Percentiles rank a stretch among this genome's conserved stretches.
phyloP scores from a whole-genome alignment of 2,888 invertebrate genomes.

The Adela reaumurella region DNA sequence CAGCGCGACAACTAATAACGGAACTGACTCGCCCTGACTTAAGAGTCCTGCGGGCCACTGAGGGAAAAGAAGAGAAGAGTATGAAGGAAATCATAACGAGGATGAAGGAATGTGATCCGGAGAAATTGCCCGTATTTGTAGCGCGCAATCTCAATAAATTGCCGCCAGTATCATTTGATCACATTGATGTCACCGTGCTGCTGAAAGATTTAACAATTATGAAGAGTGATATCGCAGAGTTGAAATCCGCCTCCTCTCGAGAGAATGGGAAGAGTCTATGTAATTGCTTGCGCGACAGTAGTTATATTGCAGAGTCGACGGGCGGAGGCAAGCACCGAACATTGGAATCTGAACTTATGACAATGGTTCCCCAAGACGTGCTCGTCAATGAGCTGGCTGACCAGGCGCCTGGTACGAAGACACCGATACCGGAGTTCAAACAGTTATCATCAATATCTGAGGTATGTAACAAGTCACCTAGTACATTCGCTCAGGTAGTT shows the following conservation, averaged over 20 bases:
- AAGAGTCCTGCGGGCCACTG: neutral
- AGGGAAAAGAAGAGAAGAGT: neutral
- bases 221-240: neutral
- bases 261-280: neutral
- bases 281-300: neutral
- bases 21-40: neutral
- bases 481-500: too few relatives aligned
- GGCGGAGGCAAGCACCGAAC: too few relatives aligned
- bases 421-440: too few relatives aligned
- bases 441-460: neutral
- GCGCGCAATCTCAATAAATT: constrained; percentile 2
- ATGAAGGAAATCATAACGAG: constrained; percentile 2
- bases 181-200: constrained; percentile 2
- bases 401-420: too few relatives aligned
- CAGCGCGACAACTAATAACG: neutral
- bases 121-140: constrained; percentile 2
- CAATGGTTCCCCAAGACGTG: too few relatives aligned
- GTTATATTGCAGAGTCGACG: too few relatives aligned
- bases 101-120: constrained; percentile 1
- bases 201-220: constrained; percentile 1
- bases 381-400: too few relatives aligned
- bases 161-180: constrained; percentile 3
- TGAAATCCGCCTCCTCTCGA: neutral
- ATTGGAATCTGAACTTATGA: too few relatives aligned
- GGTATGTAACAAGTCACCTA: too few relatives aligned